These are phyloP conservation scores for Urocyon cinereoargenteus DNA, from an alignment of 2,797 vertebrate species.

Conservation along the genomic window DNA sequence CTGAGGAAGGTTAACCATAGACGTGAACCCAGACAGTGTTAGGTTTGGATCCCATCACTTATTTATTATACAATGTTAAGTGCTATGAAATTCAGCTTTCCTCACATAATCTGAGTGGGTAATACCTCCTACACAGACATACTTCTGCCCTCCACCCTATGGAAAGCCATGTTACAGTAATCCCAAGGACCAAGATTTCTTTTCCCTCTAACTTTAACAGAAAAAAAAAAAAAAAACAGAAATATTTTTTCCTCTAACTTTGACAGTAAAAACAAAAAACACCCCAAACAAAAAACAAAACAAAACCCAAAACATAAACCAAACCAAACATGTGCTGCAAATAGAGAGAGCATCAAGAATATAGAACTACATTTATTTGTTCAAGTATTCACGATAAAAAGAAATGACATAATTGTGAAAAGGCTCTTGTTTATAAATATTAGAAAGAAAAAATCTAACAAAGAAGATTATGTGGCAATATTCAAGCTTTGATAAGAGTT, in stretches of 20 bases:
- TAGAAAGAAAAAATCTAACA: neutral
- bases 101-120: neutral
- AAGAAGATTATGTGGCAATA: neutral
- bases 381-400: slow-evolving; percentile 32
- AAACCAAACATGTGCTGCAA: neutral
- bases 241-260: neutral
- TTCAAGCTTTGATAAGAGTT: slow-evolving; percentile 7
- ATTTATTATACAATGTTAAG: neutral
- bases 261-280: neutral
- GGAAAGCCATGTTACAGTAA: neutral
- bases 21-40: neutral
- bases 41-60: neutral
- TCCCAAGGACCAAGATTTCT: neutral
- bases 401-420: slow-evolving; percentile 25
- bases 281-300: neutral
- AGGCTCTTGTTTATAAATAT: slow-evolving; percentile 38
- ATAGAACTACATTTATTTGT: neutral
- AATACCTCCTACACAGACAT: neutral
- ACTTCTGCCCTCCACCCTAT: neutral
- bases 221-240: neutral
- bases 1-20: neutral
- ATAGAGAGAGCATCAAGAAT: neutral
- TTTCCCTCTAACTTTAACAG: neutral
- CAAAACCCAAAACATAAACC: neutral
- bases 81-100: neutral